Evolutionary conservation across 1,140 invertebrate species (phyloP).

Genomic region (Cydia splendana): DNA sequence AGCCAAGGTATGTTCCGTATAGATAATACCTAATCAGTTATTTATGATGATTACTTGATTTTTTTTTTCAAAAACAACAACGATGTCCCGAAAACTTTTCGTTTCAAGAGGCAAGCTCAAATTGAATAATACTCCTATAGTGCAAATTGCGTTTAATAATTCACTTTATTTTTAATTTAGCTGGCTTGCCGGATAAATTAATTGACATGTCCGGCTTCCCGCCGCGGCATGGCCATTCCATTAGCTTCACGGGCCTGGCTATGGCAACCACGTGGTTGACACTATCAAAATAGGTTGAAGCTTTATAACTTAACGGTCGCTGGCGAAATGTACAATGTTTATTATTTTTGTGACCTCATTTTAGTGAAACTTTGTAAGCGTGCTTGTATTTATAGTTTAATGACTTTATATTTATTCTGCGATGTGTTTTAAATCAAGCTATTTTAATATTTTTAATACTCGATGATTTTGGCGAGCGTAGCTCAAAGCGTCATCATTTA

Average conservation of each 20-base stretch:
- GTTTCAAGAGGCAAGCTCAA: not conserved
- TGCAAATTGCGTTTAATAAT: not conserved
- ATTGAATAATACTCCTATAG: not conserved
- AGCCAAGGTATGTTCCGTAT: too few species aligned
- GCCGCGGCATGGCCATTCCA: constrained; percentile 12
- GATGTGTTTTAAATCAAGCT: not conserved
- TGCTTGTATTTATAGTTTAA: not conserved
- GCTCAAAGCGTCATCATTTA: too few species aligned
- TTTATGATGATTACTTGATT: too few species aligned
- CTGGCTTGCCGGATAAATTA: constrained; percentile 27
- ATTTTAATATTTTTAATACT: not conserved
- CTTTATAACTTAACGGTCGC: constrained; percentile 5
- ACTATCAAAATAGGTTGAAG: constrained; percentile 22
- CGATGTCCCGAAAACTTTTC: not conserved
- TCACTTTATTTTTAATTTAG: constrained; percentile 22
- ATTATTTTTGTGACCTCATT: constrained; percentile 7
- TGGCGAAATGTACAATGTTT: not conserved
- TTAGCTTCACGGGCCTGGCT: not conserved
- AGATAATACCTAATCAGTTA: too few species aligned
- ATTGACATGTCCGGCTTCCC: constrained; percentile 28
- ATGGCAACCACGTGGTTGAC: constrained; percentile 9
- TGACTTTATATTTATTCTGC: not conserved
- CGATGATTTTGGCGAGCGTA: too few species aligned
- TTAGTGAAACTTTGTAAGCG: not conserved
- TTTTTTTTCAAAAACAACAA: too few species aligned